phyloP scores from a whole-genome alignment of 2,888 invertebrate species.

The Scaptomyza tumidula region DNA sequence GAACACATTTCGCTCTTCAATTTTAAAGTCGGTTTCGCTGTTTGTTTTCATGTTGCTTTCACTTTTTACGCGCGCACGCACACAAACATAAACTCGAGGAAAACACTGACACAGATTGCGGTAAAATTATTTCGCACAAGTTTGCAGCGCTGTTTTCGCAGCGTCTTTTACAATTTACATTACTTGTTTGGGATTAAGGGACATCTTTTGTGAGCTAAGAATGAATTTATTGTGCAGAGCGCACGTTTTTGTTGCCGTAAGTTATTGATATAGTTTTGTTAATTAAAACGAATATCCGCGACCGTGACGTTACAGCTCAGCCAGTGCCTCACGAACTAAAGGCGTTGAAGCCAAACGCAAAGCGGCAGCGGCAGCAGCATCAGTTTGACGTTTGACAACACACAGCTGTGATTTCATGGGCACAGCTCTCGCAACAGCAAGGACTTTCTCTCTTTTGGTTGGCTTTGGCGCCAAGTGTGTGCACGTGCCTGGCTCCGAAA shows the following conservation, averaged over 20 bases:
- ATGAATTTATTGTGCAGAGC: constrained; percentile 25
- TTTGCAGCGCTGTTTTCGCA: not conserved
- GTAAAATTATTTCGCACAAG: not conserved
- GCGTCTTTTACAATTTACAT: not conserved
- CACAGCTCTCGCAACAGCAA: constrained; percentile 23
- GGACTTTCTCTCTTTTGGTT: constrained; percentile 43
- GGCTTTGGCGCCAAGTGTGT: constrained; percentile 61
- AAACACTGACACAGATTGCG: constrained; percentile 2
- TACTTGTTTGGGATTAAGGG: not conserved
- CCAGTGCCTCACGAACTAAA: constrained; percentile 75
- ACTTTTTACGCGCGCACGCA: constrained; percentile 45
- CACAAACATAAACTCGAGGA: constrained; percentile 1
- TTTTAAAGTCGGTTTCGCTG: constrained; percentile 15
- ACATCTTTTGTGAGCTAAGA: constrained; percentile 2
- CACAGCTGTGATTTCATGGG: constrained; percentile 67
- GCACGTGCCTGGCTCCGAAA: constrained; percentile 54
- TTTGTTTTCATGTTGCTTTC: constrained; percentile 43
- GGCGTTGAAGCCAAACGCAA: constrained; percentile 23
- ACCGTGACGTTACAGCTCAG: constrained; percentile 69
- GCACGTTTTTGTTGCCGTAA: constrained; percentile 24
- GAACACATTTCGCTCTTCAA: constrained; percentile 10
- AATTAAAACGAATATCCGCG: constrained; percentile 29
- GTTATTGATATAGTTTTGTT: constrained; percentile 2
- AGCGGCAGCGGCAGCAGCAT: constrained; percentile 56
- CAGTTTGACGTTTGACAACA: constrained; percentile 63